Evolutionary conservation across 2,113 vertebrate genomes (phyloP).

Genomic region (Siphamia tubifer): DNA sequence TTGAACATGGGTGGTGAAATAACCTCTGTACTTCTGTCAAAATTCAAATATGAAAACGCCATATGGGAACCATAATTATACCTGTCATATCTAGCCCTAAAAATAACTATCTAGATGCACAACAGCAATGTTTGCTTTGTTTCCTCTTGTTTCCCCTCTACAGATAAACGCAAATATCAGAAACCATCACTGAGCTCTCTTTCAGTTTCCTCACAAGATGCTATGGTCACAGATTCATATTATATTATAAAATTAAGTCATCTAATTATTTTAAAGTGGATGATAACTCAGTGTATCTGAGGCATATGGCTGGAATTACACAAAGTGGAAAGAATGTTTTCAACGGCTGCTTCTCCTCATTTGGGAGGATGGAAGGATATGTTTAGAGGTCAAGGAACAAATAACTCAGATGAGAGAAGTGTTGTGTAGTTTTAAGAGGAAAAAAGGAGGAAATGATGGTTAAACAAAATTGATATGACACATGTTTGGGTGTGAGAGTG

Average conservation of each 20-base stretch:
- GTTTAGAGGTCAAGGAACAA: constrained; percentile 9
- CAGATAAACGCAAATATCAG: constrained; percentile 11
- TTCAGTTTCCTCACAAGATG: constrained; percentile 34
- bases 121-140: constrained; percentile 32
- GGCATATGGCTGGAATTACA: not conserved
- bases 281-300: constrained; percentile 28
- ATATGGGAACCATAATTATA: constrained; percentile 68
- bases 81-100: constrained; percentile 54
- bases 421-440: constrained; percentile 3
- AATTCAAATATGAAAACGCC: constrained; percentile 55
- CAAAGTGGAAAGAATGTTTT: not conserved
- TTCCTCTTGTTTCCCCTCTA: not conserved
- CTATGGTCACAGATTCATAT: constrained; percentile 46
- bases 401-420: constrained; percentile 3
- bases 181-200: not conserved
- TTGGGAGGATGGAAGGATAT: constrained; percentile 1
- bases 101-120: constrained; percentile 55
- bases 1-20: constrained; percentile 21
- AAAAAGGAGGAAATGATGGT: constrained; percentile 37
- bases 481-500: constrained; percentile 29
- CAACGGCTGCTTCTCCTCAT: not conserved
- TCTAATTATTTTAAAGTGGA: constrained; percentile 34
- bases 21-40: constrained; percentile 57
- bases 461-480: constrained; percentile 46
- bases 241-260: constrained; percentile 53